Evolutionary conservation across 2,888 invertebrate genomes (phyloP).

Genomic region (Hypselothyrea guttata): DNA sequence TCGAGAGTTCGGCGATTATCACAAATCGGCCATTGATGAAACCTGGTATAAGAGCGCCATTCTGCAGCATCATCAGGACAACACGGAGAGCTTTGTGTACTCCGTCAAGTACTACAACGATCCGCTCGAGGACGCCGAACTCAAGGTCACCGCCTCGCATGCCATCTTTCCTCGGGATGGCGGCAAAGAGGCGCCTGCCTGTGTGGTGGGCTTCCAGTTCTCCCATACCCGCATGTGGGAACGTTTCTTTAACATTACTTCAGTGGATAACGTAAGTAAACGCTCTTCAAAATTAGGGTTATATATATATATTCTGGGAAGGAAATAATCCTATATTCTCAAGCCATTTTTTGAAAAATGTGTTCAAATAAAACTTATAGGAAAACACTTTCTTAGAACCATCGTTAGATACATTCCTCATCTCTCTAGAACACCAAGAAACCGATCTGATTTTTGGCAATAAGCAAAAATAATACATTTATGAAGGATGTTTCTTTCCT

Average conservation of each 20-base stretch:
- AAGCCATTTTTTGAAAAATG: too few species aligned
- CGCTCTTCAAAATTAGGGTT: too few species aligned
- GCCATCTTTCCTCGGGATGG: conserved; percentile 92
- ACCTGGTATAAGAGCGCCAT: conserved; percentile 96
- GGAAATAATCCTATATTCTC: too few species aligned
- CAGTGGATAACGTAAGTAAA: conserved; percentile 82
- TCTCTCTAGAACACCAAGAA: too few species aligned
- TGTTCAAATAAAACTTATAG: too few species aligned
- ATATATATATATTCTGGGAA: too few species aligned
- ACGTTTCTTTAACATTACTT: conserved; percentile 88
- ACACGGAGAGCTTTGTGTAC: conserved; percentile 88
- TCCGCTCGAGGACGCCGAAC: conserved; percentile 83
- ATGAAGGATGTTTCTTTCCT: too few species aligned
- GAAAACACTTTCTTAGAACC: too few species aligned
- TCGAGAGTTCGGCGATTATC: conserved; percentile 89
- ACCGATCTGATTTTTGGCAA: too few species aligned
- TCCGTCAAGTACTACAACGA: conserved; percentile 87
- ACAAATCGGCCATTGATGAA: conserved; percentile 91
- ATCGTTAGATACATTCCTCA: too few species aligned
- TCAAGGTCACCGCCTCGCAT: conserved; percentile 90
- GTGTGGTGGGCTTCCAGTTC: conserved; percentile 94
- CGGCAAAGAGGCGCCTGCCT: conserved; percentile 90
- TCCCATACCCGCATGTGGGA: conserved; percentile 87
- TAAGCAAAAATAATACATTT: too few species aligned
- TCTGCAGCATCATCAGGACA: conserved; percentile 89